Evolutionary conservation across 1,140 invertebrate genomes (phyloP), one percentile per base, ranked within the genome.

Genomic region (Drosophila pseudoobscura): DNA sequence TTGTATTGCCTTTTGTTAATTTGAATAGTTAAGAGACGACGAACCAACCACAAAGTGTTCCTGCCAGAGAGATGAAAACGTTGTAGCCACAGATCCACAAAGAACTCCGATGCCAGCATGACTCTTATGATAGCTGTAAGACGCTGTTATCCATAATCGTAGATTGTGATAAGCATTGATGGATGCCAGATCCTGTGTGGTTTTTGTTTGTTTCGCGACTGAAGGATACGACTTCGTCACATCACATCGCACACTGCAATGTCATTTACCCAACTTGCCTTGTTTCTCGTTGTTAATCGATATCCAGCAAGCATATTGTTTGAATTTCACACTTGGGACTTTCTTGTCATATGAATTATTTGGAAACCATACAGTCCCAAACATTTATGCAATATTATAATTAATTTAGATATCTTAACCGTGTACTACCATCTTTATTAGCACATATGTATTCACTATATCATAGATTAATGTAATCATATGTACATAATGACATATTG

Each of bases 331-430:
- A 15, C 66, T 29, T 45, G 54, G 58, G 70, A 49, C 41, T 44
- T 41, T 54, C 15, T 55, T 68, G 47, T 58, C 63, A 49, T 50
- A 50, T 6, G 17, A 71, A 52, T 24, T 43, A 44, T 39, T 41
- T 60, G 6, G n/a, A 54, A 55, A 24, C 31, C 13, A 51, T 24
- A 69, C 31, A 69, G 52, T 69, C 63, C 75, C 60, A 52, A 54
- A 63, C 20, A 31, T 29, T 52, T 66, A 56, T 83, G 79, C 79
- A 83, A 83, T 83, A 83, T 83, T 83, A 83, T 50, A 60, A 63
- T 69, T 71, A 78, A 59, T 55, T 78, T 50, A 56, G 59, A 44
- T 31, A 63, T 22, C 47, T 50, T 50, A 50, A 41, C 53, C 35
- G 3, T 39, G 35, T 39, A 11, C 43, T 52, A 58, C 29, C 24